phyloP scores from a whole-genome alignment of 2,113 vertebrate genomes.

The Notiomystis cincta region DNA sequence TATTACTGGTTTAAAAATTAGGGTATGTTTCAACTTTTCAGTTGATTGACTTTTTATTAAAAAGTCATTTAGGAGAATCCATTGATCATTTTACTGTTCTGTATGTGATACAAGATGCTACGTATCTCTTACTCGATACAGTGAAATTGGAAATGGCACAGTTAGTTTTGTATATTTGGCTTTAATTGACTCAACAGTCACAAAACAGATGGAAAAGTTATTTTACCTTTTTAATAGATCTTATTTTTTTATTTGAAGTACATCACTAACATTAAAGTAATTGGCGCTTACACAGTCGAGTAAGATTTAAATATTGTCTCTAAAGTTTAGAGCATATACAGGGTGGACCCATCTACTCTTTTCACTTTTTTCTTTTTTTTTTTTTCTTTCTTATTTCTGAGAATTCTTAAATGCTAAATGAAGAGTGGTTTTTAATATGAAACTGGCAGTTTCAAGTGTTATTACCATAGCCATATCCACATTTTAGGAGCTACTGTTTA shows the following conservation, averaged over 20 bases:
- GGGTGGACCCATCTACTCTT: constrained; percentile 34
- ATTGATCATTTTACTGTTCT: constrained; percentile 44
- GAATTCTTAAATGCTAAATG: constrained; percentile 29
- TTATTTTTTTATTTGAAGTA: constrained; percentile 79
- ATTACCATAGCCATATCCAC: constrained; percentile 1
- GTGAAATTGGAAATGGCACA: constrained; percentile 44
- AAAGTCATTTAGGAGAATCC: constrained; percentile 62
- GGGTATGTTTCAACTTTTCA: constrained; percentile 63
- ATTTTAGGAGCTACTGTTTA: constrained; percentile 7
- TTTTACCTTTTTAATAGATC: constrained; percentile 74
- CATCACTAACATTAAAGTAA: constrained; percentile 58
- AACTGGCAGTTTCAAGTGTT: constrained; percentile 45
- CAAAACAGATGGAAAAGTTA: constrained; percentile 52
- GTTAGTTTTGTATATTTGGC: constrained; percentile 66
- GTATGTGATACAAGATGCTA: neutral
- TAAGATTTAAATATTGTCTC: constrained; percentile 61
- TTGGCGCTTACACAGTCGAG: constrained; percentile 47
- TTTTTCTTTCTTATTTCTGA: neutral
- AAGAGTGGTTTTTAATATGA: constrained; percentile 61
- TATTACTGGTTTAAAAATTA: constrained; percentile 67
- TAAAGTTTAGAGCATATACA: constrained; percentile 48
- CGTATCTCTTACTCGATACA: constrained; percentile 25
- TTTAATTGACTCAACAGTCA: constrained; percentile 53
- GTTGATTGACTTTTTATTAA: constrained; percentile 65
- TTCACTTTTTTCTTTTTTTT: neutral